Percentiles rank a stretch among this genome's conserved stretches.
Conservation (phyloP, 2,888 invertebrate species). For the Disparrhopalites patrizii region DNA sequence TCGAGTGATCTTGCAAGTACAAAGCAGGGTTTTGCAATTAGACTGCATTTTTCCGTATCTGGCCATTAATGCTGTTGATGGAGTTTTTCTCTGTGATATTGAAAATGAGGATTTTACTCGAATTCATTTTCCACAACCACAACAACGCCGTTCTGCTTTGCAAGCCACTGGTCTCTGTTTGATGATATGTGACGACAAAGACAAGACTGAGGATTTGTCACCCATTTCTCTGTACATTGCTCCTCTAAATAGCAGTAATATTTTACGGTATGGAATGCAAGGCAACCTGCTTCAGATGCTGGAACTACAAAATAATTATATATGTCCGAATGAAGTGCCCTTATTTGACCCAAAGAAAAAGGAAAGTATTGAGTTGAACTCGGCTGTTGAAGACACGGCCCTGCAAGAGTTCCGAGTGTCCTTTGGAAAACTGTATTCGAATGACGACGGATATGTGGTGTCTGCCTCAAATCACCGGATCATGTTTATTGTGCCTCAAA, state of each 20-base stretch:
- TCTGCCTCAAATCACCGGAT: constrained; percentile 39
- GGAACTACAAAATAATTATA: constrained; percentile 21
- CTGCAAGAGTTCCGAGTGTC: background rate
- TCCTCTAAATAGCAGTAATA: constrained; percentile 25
- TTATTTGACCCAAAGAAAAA: constrained; percentile 38
- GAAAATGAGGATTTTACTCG: constrained; percentile 46
- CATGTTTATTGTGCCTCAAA: constrained; percentile 36
- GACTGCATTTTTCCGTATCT: constrained; percentile 46
- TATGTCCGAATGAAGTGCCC: constrained; percentile 21
- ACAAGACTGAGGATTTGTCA: background rate
- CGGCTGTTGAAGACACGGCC: background rate
- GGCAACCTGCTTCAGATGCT: constrained; percentile 32
- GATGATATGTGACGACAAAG: constrained; percentile 5
- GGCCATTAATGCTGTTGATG: constrained; percentile 36
- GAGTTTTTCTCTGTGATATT: constrained; percentile 44
- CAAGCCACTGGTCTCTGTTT: constrained; percentile 39
- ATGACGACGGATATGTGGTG: constrained; percentile 38
- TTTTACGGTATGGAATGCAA: constrained; percentile 35
- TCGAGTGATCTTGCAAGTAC: constrained; percentile 41
- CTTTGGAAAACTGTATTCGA: constrained; percentile 39
- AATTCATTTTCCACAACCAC: constrained; percentile 28
- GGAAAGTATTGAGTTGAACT: background rate
- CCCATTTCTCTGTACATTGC: constrained; percentile 35
- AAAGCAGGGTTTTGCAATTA: constrained; percentile 41
- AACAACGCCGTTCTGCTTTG: constrained; percentile 25